Base-by-base conservation (phyloP, 2,797 vertebrate genomes). In the Intellagama lesueurii region DNA sequence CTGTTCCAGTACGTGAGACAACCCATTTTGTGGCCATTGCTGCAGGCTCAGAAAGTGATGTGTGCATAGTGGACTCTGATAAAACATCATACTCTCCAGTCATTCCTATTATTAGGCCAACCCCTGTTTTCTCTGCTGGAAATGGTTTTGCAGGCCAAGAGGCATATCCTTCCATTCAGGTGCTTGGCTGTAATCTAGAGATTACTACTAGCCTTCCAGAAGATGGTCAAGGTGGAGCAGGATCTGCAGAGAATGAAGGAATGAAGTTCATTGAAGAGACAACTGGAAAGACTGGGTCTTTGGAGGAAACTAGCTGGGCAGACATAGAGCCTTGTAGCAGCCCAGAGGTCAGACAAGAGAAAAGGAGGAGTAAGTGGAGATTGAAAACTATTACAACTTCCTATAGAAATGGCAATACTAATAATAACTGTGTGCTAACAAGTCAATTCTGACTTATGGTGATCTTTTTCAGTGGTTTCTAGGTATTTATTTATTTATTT, bases 341-440 rank as follows among this genome's bases (percentile, higher is more conserved):
- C 22, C 80, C 64, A 72, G 87, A 73, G 4, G 1, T 52, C 24
- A 92, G 90, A 12, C 79, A 87, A 22, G 89, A 90, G 35, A 75
- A 44, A 17, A 90, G 40, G 16, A 89, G 87, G 91, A 95, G 96
- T 96, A 83, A 95, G 95, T 26, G 28, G 68, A 73, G 30, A 30
- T 5, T n/a, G 47, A 83, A 73, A 44, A 32, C 28, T 56, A 47
- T 30, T 64, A 69, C 1, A 73, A 85, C 28, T 8, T 7, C 30
- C 5, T 24, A 6, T 64, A 17, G 12, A 52, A 22, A 1, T 49
- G 40, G 4, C 52, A 56, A 56, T 56, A 56, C 52, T 40, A 56
- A 56, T 56, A 56, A 56, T 56, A 8, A 56, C 8, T 56, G 12
- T 56, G 6, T 56, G 8, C 12, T 56, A 56, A 40, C 40, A 40